Base-by-base conservation (phyloP, 2,888 invertebrate genomes). In the Sphaerophoria rueppellii region DNA sequence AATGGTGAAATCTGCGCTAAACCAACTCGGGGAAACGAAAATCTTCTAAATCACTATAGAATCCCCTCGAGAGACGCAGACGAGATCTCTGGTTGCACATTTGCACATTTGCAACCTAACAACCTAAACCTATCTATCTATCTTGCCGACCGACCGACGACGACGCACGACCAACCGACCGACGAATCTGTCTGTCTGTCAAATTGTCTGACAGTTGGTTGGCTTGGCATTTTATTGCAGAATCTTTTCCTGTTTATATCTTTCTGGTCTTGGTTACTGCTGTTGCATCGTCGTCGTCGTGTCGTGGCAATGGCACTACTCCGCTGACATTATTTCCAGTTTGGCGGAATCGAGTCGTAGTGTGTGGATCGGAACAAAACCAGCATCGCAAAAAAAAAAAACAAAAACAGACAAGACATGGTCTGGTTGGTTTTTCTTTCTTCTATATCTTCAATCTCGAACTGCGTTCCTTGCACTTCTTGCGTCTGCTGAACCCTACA, bases 281-380 rank as follows among this genome's bases (percentile, higher is more conserved):
- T 24, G 24, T 24, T 24, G 24, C 24, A 24, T 24, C 24, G 24
- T 24, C 24, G 24, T 24, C 24, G 24, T 54, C 46, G 4, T 35
- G 54, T 54, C 54, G 24, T 67, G 67, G 67, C 67, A 67, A 40
- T 81, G 76, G 85, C 60, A 81, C 85, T 85, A 85, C 81, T 81
- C 85, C 70, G 85, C 85, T 85, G 85, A 85, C 85, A 85, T 85
- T 85, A 85, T 81, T 85, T 85, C 85, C 85, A 85, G 85, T 85
- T 85, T 85, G 57, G 70, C 72, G 69, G 63, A 81, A 65, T 75
- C n/a, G 54, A 37, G 57, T 24, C 24, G 24, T 24, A 40, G 57
- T 73, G 78, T 54, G 67, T 35, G 60, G 71, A 55, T 67, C 67
- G 67, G 67, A 67, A 67, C 67, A 67, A 52, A 67, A 67, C 67